These are phyloP conservation scores for Tineola bisselliella DNA, from an alignment of 2,888 invertebrate genomes.

Conservation along the genomic window DNA sequence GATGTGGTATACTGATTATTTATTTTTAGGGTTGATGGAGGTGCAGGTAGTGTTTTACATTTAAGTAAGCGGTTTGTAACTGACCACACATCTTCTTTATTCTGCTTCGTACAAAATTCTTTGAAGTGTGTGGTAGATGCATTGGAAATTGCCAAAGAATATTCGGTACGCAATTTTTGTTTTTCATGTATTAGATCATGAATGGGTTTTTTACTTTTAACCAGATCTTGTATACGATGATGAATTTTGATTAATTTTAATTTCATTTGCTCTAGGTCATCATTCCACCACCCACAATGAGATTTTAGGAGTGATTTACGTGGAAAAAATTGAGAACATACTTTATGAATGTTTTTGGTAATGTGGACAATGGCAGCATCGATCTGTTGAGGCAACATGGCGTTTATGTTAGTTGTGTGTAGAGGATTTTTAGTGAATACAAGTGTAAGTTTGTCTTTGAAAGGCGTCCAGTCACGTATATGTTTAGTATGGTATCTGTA, in stretches of 20 bases:
- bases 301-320: no score
- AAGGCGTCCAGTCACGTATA: no score
- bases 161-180: neutral
- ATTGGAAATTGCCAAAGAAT: slow-evolving; percentile 13
- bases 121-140: slow-evolving; percentile 16
- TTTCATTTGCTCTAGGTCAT: neutral
- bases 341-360: no score
- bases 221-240: neutral
- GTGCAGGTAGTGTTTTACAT: neutral
- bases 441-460: no score
- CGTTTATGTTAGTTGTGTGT: no score
- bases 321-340: no score
- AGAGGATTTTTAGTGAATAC: no score
- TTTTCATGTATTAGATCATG: neutral
- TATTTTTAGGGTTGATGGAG: slow-evolving; percentile 17
- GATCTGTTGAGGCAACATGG: no score
- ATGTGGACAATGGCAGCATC: no score
- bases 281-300: neutral
- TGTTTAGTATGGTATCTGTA: no score
- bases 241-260: neutral
- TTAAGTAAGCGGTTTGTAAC: slow-evolving; percentile 20
- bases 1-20: slow-evolving; percentile 13
- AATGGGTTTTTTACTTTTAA: neutral
- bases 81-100: slow-evolving; percentile 20
- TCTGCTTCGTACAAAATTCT: slow-evolving; percentile 20